A percentile compares a stretch with the other conserved stretches of the same genome.
Conservation (phyloP, 2,113 vertebrate genomes). For the Prolemur simus region DNA sequence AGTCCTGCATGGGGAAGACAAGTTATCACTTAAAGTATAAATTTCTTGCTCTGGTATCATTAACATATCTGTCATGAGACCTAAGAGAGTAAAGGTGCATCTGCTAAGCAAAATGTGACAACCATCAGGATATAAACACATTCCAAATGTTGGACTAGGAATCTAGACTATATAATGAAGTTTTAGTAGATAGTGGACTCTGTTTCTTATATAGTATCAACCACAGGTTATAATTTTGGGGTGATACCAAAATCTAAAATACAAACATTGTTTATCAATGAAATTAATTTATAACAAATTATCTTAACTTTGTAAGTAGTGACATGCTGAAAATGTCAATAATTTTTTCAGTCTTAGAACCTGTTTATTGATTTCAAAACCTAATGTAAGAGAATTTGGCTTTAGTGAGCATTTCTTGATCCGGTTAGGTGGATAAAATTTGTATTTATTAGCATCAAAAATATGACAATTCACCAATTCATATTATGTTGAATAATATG, state of each 20-base stretch:
- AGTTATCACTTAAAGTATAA: not conserved
- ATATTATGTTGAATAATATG: not conserved
- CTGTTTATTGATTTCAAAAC: not conserved
- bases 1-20: not conserved
- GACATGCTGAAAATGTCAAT: not conserved
- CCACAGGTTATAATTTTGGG: not conserved
- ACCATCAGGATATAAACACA: not conserved
- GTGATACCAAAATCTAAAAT: slow-evolving; percentile 10
- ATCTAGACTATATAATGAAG: not conserved
- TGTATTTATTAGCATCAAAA: not conserved
- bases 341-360: slow-evolving; percentile 28
- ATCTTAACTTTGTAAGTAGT: not conserved
- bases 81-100: no score
- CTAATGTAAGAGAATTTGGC: not conserved
- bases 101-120: not conserved
- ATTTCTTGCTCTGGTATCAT: not conserved
- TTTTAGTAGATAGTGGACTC: not conserved
- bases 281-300: slow-evolving; percentile 16
- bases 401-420: not conserved
- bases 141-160: not conserved
- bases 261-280: not conserved
- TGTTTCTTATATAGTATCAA: not conserved
- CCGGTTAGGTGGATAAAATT: not conserved
- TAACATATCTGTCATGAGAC: not conserved
- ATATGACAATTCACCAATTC: not conserved